phyloP scores from a whole-genome alignment of 2,888 invertebrate genomes.

The Diogma glabrata region DNA sequence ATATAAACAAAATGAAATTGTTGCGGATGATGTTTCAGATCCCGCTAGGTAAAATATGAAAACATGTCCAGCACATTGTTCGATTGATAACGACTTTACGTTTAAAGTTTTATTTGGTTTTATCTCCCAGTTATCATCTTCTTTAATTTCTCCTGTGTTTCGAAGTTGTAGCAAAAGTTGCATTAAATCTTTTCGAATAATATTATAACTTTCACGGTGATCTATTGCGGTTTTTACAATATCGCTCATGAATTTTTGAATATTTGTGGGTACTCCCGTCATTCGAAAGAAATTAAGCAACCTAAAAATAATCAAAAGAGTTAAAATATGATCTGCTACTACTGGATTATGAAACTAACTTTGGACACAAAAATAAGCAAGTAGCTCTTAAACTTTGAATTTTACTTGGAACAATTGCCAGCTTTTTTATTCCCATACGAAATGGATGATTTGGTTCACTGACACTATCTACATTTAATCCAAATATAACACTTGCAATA shows the following conservation, averaged over 20 bases:
- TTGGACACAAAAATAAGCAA: conserved; percentile 25
- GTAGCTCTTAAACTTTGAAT: conserved; percentile 20
- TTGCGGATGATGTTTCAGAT: conserved; percentile 6
- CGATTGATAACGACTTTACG: background rate
- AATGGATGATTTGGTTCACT: conserved; percentile 34
- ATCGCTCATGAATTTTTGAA: conserved; percentile 28
- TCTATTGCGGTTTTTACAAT: conserved; percentile 34
- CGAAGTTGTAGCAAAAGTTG: conserved; percentile 37
- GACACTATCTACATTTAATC: conserved; percentile 35
- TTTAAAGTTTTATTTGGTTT: conserved; percentile 16
- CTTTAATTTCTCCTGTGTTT: conserved; percentile 31
- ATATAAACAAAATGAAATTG: conserved; percentile 9
- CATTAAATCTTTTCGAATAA: conserved; percentile 36
- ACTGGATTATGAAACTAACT: no score
- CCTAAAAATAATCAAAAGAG: conserved; percentile 9
- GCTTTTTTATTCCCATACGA: conserved; percentile 21
- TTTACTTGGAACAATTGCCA: conserved; percentile 13
- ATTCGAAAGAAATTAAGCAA: conserved; percentile 19
- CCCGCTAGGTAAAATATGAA: conserved; percentile 3
- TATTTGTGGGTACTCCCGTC: conserved; percentile 17
- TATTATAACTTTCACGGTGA: conserved; percentile 33
- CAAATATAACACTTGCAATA: conserved; percentile 38
- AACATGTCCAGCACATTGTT: background rate
- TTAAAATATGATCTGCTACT: no score
- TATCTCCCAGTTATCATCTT: conserved; percentile 27